Percentiles rank a stretch among this genome's conserved stretches.
These are phyloP conservation scores for Ceratina australensis DNA, from an alignment of 1,140 invertebrate genomes.

Conservation along the genomic window DNA sequence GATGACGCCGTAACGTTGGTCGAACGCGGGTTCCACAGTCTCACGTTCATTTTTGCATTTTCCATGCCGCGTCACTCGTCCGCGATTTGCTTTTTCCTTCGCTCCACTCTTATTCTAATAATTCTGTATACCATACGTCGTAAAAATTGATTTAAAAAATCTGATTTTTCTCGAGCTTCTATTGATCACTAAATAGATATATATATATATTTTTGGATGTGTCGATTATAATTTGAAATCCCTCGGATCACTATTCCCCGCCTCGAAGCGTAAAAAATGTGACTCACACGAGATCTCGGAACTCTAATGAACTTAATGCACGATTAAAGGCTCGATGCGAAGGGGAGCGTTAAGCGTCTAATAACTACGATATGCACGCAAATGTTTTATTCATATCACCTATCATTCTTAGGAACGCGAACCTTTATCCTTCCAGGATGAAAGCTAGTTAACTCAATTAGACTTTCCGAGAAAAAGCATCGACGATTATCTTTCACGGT, in stretches of 20 bases:
- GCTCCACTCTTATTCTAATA: background rate
- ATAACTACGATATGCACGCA: conserved; percentile 6
- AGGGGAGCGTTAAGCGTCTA: conserved; percentile 23
- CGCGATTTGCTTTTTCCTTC: no score
- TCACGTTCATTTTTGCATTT: conserved; percentile 45
- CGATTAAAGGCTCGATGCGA: conserved; percentile 30
- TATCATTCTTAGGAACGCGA: background rate
- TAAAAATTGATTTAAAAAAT: no score
- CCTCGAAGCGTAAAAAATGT: conserved; percentile 34
- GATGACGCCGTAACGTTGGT: conserved; percentile 53
- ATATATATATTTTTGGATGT: background rate
- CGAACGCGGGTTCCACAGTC: conserved; percentile 42
- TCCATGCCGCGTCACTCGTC: background rate
- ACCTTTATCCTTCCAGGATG: no score
- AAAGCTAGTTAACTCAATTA: no score
- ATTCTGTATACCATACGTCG: background rate
- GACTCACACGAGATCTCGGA: conserved; percentile 45
- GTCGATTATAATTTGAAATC: conserved; percentile 45
- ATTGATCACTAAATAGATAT: background rate
- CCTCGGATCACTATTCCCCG: background rate
- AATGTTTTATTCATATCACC: conserved; percentile 38
- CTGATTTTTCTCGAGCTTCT: background rate
- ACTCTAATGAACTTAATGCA: conserved; percentile 38
- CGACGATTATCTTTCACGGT: no score
- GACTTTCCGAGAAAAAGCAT: no score